Base-by-base conservation (phyloP, 2,797 vertebrate genomes). In the Crypturellus tataupa region DNA sequence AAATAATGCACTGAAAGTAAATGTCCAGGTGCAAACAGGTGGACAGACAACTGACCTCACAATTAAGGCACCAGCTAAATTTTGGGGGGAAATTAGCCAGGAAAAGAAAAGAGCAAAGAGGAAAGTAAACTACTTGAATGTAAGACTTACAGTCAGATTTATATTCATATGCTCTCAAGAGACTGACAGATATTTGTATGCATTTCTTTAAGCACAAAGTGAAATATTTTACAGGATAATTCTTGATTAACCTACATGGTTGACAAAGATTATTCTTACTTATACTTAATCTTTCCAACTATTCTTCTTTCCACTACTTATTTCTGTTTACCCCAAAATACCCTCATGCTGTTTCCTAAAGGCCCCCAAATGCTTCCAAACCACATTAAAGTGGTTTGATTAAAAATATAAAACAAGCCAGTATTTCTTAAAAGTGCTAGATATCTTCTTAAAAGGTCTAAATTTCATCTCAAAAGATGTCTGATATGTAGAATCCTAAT, bases 121-220 rank as follows among this genome's bases (percentile, higher is more conserved):
- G 51, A 31, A 94, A 93, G 73, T 78, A 29, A 96, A 82, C 72
- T 93, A 87, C 46, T 78, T 93, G 79, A 92, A 93, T 18, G 51
- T 89, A 91, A 83, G 49, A 71, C 49, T 87, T 25, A 72, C 75
- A 83, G 39, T 46, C 58, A 89, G 37, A 15, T 83, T 94, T 87
- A 6, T 62, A 83, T 56, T 93, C 78, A 85, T 55, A 87, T 59
- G 15, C 58, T 29, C 58, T 91, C 79, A 85, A 85, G 42, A 78
- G 25, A 31, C 53, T 94, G 90, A 85, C 62, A 80, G 13, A 70
- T 69, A 94, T 91, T 96, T 92, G 85, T 82, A 94, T 69, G 37
- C 51, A 94, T 84, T 95, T 90, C 24, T 49, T 62, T 94, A 93
- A 92, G 49, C 62, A 93, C 23, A 89, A 89, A 85, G 58, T 75